These are phyloP conservation scores for Eumeta japonica DNA, from an alignment of 1,140 invertebrate genomes.

Conservation along the genomic window DNA sequence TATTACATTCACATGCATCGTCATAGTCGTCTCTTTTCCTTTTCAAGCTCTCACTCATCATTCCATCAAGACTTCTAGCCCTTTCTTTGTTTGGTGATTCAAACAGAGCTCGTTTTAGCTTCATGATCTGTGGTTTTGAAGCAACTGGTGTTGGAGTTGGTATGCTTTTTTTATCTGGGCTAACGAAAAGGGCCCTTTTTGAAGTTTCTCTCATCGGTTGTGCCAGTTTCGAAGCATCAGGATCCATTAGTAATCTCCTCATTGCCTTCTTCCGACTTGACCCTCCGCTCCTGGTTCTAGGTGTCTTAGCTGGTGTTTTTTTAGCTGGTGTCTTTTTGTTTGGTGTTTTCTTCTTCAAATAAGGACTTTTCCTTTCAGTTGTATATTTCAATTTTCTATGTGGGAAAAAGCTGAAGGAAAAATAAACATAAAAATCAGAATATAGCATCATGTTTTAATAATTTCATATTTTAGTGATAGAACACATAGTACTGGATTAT, in stretches of 20 bases:
- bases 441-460: no score
- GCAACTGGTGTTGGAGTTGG: constrained; percentile 28
- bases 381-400: constrained; percentile 47
- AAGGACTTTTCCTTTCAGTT: constrained; percentile 47
- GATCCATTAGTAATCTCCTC: constrained; percentile 32
- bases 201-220: constrained; percentile 52
- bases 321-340: constrained; percentile 39
- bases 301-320: constrained; percentile 49
- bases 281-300: constrained; percentile 47
- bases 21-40: constrained; percentile 58
- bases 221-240: constrained; percentile 30
- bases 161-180: constrained; percentile 54
- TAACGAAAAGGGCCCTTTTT: constrained; percentile 66
- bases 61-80: constrained; percentile 40
- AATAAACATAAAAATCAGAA: constrained; percentile 3
- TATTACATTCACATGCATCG: constrained; percentile 50
- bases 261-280: constrained; percentile 55
- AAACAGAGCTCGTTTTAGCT: constrained; percentile 63
- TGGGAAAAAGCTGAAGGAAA: constrained; percentile 42
- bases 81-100: constrained; percentile 44
- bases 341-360: constrained; percentile 41
- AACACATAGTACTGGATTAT: no score
- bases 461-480: no score
- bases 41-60: constrained; percentile 35
- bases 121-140: constrained; percentile 42